Conservation (phyloP, 2,797 vertebrate species). For the Acomys russatus region DNA sequence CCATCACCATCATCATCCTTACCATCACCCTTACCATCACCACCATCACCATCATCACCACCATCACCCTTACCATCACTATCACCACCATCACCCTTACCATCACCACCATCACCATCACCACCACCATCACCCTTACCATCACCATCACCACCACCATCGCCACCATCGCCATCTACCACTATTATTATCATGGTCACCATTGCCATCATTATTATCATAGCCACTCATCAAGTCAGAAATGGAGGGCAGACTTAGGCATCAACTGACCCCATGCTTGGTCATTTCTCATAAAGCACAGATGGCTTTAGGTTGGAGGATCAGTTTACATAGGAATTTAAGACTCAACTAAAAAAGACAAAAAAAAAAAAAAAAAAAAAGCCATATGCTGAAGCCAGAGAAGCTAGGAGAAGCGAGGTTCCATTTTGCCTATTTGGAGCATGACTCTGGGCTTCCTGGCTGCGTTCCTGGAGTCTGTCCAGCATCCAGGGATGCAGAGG, state of each 20-base stretch:
- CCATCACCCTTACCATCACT: not conserved
- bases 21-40: not conserved
- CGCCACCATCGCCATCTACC: not conserved
- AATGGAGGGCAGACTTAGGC: not conserved
- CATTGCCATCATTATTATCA: not conserved
- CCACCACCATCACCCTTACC: not conserved
- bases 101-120: not conserved
- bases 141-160: too few relatives aligned
- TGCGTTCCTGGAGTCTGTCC: not conserved
- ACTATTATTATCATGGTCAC: rapidly evolving
- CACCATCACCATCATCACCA: not conserved
- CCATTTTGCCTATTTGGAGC: not conserved
- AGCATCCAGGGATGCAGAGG: too few relatives aligned
- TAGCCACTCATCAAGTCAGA: not conserved
- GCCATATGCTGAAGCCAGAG: not conserved
- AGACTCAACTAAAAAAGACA: not conserved
- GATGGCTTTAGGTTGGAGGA: not conserved
- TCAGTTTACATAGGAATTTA: not conserved
- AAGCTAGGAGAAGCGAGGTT: not conserved
- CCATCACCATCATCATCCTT: not conserved
- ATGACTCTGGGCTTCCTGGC: not conserved
- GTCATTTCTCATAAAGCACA: not conserved
- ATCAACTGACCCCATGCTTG: not conserved
- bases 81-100: not conserved
- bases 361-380: not conserved